Evolutionary conservation across 2,113 vertebrate genomes (phyloP), one percentile per base, ranked within the genome.

Genomic region (Melanocharis versteri): DNA sequence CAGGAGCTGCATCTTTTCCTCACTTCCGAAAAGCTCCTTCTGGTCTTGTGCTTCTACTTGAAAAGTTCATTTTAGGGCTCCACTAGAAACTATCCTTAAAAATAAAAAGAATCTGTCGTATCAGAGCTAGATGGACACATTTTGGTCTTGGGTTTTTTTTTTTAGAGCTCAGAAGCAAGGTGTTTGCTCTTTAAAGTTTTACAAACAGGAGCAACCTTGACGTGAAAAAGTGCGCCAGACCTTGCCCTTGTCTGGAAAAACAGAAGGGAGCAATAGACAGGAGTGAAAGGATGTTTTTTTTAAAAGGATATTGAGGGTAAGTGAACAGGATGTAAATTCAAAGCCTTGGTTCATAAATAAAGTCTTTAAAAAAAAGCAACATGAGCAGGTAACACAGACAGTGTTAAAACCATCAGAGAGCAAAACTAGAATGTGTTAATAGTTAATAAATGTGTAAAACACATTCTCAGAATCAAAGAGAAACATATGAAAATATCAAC

Each of bases 291-390:
- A 40, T 40, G 57, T 75, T 78, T 83, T 91, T 76, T 68, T 13
- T 1, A 3, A 48, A 94, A 95, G 89, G 81, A 90, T 78, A 83
- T 31, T 19, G 44, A 88, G 24, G 21, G 7, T 45, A 80, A 92
- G 42, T 31, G 81, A 95, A 89, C 89, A 94, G 91, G 89, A 96
- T 88, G 82, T 83, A 50, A 86, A 91, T 86, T n/a, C 77, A 37
- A 90, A 83, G 60, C 39, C 39, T 62, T 64, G 21, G 24, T 75
- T 89, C 58, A 60, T 47, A 82, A 33, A 75, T 7, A 30, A 79
- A 82, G 40, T 31, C 68, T 71, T 87, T 22, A 0, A 20, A 73
- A 47, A 86, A 75, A 57, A 1, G 18, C 54, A 85, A 21, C 3
- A 11, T 0, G 40, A 93, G n/a, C 48, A 95, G 68, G 26, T 68